Percentiles rank a stretch among this genome's conserved stretches.
phyloP scores from a whole-genome alignment of 2,888 invertebrate genomes.

The Pomacea canaliculata region DNA sequence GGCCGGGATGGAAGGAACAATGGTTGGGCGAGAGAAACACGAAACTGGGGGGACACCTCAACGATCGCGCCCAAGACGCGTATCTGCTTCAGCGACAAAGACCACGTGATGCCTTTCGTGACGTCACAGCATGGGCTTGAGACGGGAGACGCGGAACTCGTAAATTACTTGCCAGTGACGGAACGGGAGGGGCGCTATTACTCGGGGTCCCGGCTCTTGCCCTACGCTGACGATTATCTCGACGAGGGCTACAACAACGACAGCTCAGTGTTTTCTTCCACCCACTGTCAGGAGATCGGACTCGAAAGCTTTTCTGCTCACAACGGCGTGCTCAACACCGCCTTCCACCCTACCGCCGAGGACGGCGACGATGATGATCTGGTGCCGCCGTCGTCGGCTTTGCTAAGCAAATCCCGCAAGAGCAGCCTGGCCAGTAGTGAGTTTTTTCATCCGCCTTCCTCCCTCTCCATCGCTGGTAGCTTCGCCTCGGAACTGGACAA shows the following conservation, averaged over 20 bases:
- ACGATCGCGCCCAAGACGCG: conserved; percentile 2
- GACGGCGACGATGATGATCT: conserved; percentile 1
- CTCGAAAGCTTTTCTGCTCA: background rate
- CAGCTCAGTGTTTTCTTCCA: background rate
- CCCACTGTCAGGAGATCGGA: background rate
- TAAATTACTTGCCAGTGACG: conserved; percentile 57
- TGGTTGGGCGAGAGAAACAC: no score
- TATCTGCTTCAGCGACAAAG: conserved; percentile 18
- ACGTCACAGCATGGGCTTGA: conserved; percentile 18
- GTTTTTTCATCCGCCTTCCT: conserved; percentile 55
- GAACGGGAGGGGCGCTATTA: conserved; percentile 79
- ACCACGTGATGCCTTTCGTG: conserved; percentile 30
- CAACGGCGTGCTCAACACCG: conserved; percentile 13
- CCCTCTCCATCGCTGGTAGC: conserved; percentile 60
- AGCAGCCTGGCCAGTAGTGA: conserved; percentile 41
- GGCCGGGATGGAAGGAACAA: background rate
- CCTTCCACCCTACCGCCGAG: conserved; percentile 19
- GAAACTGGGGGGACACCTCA: background rate
- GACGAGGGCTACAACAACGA: background rate
- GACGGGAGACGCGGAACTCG: conserved; percentile 81
- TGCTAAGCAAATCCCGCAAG: conserved; percentile 29
- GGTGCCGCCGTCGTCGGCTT: background rate
- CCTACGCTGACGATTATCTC: conserved; percentile 14
- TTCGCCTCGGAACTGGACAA: conserved; percentile 58
- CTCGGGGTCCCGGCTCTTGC: conserved; percentile 40